Conservation (phyloP, 2,888 invertebrate genomes). For the Stegophylla sp. region DNA sequence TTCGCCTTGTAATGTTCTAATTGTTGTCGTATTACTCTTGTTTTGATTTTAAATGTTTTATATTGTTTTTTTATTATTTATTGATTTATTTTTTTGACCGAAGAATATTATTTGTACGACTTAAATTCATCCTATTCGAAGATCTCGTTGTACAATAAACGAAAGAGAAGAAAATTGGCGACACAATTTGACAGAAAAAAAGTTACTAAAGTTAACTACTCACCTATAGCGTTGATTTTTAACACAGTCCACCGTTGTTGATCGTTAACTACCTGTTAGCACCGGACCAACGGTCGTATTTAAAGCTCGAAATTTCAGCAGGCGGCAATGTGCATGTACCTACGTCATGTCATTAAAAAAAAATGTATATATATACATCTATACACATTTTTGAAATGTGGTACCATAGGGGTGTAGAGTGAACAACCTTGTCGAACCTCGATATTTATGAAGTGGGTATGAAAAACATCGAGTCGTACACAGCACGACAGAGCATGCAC, state of each 20-base stretch:
- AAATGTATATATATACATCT: no score
- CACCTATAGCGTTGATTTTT: constrained; percentile 5
- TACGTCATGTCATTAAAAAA: no score
- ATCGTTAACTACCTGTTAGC: neutral
- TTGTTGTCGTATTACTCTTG: neutral
- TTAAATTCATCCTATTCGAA: neutral
- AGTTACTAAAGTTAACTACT: no score
- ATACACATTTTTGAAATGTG: neutral
- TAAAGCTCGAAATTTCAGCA: neutral
- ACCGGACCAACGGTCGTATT: neutral
- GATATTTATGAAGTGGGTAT: constrained; percentile 13
- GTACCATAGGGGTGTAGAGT: constrained; percentile 25
- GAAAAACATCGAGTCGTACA: constrained; percentile 9
- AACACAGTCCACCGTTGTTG: neutral
- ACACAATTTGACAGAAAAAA: neutral
- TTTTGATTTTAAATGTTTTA: neutral
- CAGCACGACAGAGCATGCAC: neutral
- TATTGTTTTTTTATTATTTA: no score
- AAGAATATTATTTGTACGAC: neutral
- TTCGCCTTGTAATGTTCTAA: neutral
- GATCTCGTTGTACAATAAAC: neutral
- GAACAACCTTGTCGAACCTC: constrained; percentile 37
- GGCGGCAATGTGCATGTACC: neutral
- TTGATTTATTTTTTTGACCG: neutral
- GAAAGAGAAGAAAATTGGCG: neutral